A percentile compares a stretch with the other conserved stretches of the same genome.
Conservation (phyloP, 2,888 invertebrate species). For the Euclidia mi region DNA sequence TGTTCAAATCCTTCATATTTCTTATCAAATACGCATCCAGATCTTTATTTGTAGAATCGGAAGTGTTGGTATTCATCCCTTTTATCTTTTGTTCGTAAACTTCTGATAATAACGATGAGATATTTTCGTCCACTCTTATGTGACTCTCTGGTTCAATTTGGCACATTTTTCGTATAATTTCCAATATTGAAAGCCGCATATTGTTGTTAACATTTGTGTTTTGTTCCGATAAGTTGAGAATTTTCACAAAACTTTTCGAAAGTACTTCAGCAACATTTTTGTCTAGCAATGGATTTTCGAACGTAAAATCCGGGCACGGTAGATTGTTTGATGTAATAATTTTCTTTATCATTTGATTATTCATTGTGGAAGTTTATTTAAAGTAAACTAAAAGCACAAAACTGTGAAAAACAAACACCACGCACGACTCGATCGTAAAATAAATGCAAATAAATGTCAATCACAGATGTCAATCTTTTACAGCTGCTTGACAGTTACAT, state of each 20-base stretch:
- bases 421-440: too few relatives aligned
- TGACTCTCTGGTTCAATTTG: slow-evolving; percentile 72
- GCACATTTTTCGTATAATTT: slow-evolving; percentile 77
- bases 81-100: slow-evolving; percentile 63
- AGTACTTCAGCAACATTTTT: slow-evolving; percentile 73
- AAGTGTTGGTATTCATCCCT: slow-evolving; percentile 18
- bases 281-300: slow-evolving; percentile 78
- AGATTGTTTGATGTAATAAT: slow-evolving; percentile 70
- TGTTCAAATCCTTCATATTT: slow-evolving; percentile 64
- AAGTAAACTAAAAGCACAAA: neutral
- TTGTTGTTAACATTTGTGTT: slow-evolving; percentile 71
- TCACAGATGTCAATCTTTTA: too few relatives aligned
- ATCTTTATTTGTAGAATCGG: slow-evolving; percentile 54
- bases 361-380: slow-evolving; percentile 68
- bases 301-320: slow-evolving; percentile 70
- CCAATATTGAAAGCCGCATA: slow-evolving; percentile 70
- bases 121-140: slow-evolving; percentile 66
- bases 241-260: slow-evolving; percentile 78
- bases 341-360: slow-evolving; percentile 75
- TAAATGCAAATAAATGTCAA: too few relatives aligned
- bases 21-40: slow-evolving; percentile 77
- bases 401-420: too few relatives aligned
- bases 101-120: slow-evolving; percentile 65
- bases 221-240: slow-evolving; percentile 69
- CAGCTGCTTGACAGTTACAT: too few relatives aligned